Conservation (phyloP, 92 coral and sea anemone species). For the Metridium senile region DNA sequence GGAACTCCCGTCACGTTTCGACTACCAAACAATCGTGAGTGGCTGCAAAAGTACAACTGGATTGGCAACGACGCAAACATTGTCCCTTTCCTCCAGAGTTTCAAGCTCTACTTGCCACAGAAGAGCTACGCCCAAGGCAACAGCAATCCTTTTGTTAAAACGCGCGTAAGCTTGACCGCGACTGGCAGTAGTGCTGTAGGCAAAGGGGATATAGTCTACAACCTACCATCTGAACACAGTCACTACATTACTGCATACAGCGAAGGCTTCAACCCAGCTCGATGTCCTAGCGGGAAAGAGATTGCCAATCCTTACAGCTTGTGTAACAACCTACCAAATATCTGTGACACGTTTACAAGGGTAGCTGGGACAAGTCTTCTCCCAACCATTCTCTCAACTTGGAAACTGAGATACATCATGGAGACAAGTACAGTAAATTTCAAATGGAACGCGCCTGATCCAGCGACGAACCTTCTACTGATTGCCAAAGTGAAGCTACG, state of each 20-base stretch:
- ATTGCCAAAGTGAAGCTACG: conserved; percentile 50
- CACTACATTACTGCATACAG: conserved; percentile 39
- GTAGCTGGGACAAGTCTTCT: conserved; percentile 30
- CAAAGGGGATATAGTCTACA: conserved; percentile 30
- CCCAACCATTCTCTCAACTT: conserved; percentile 65
- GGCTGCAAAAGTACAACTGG: conserved; percentile 52
- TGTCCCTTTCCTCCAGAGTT: conserved; percentile 44
- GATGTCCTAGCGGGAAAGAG: conserved; percentile 47
- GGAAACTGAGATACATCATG: conserved; percentile 43
- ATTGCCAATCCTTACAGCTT: conserved; percentile 56
- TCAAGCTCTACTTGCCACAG: conserved; percentile 46
- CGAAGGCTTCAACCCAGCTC: conserved; percentile 35
- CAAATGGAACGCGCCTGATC: conserved; percentile 60
- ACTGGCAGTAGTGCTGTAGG: conserved; percentile 34
- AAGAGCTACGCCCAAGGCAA: conserved; percentile 21
- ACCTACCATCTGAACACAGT: conserved; percentile 40
- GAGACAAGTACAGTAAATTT: conserved; percentile 15
- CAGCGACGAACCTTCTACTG: conserved; percentile 51
- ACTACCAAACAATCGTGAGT: conserved; percentile 37
- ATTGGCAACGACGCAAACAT: conserved; percentile 29
- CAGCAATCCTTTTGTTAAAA: conserved; percentile 20
- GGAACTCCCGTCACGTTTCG: conserved; percentile 40
- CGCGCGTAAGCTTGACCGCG: conserved; percentile 29
- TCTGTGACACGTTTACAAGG: conserved; percentile 45
- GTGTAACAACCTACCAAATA: conserved; percentile 44